phyloP scores from a whole-genome alignment of 2,797 vertebrate species.

The Chaetodon trifasciatus region DNA sequence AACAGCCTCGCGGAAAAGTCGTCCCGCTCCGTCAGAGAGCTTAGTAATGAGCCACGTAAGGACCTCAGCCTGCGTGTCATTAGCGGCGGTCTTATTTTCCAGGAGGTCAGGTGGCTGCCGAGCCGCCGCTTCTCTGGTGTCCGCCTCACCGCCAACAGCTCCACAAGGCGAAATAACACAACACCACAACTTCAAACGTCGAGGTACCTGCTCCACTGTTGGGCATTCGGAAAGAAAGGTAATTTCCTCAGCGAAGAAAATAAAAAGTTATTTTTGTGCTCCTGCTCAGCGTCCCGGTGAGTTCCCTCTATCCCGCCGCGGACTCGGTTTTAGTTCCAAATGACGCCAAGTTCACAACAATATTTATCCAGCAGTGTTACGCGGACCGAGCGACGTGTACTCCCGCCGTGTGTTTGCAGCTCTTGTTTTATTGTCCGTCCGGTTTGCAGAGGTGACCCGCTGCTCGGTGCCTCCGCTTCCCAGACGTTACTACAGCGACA shows the following conservation, averaged over 20 bases:
- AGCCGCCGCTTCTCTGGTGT: conserved; percentile 77
- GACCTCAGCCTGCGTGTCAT: conserved; percentile 59
- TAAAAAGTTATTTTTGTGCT: conserved; percentile 60
- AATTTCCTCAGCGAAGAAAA: not conserved
- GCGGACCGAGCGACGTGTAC: too few relatives aligned
- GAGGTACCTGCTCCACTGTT: not conserved
- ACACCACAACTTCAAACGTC: not conserved
- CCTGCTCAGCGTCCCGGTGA: conserved; percentile 35
- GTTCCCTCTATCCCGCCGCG: conserved; percentile 28
- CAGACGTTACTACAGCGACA: conserved; percentile 59
- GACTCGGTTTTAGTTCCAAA: conserved; percentile 42
- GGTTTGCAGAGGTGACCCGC: conserved; percentile 11
- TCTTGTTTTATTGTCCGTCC: not conserved
- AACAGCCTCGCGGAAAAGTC: conserved; percentile 26
- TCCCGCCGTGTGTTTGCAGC: not conserved
- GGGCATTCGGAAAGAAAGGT: not conserved
- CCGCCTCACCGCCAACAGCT: conserved; percentile 53
- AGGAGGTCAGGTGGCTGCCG: conserved; percentile 78
- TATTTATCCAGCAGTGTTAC: not conserved
- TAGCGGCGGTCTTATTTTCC: conserved; percentile 68
- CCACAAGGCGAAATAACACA: not conserved
- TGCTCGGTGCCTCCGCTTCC: conserved; percentile 26
- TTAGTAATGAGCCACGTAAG: conserved; percentile 50
- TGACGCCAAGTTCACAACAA: conserved; percentile 10
- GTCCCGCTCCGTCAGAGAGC: conserved; percentile 39